Evolutionary conservation across 35 echinoderm and acorn worm genomes (phyloP).

Genomic region (Stichopus chloronotus): DNA sequence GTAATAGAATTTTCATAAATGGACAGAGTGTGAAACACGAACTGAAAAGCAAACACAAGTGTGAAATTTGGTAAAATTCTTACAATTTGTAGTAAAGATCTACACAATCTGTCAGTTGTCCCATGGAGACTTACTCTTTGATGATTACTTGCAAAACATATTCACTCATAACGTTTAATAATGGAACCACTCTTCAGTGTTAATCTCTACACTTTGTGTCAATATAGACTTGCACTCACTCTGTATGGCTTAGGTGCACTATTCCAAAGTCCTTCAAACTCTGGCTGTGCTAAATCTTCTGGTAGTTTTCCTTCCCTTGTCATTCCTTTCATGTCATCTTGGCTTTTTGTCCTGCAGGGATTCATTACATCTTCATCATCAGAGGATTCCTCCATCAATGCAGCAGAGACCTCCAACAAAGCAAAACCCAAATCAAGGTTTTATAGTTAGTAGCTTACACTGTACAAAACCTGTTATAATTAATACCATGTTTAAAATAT

Average conservation of each 20-base stretch:
- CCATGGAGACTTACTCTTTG: too few relatives aligned
- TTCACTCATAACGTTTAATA: too few relatives aligned
- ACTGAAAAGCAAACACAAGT: too few relatives aligned
- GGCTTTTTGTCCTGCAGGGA: conserved; percentile 54
- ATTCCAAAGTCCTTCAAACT: conserved; percentile 97
- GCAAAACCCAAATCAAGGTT: background rate
- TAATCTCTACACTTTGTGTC: too few relatives aligned
- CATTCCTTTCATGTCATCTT: conserved; percentile 56
- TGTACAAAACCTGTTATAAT: background rate
- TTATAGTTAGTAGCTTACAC: background rate
- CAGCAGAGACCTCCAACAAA: conserved; percentile 19
- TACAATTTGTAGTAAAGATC: too few relatives aligned
- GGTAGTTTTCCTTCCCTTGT: conserved; percentile 64
- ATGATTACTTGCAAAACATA: too few relatives aligned
- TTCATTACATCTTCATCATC: conserved; percentile 83
- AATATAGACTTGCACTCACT: conserved; percentile 34
- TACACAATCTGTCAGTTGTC: too few relatives aligned
- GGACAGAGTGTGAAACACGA: too few relatives aligned
- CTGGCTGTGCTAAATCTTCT: conserved; percentile 91
- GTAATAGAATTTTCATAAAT: too few relatives aligned
- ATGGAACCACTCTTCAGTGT: too few relatives aligned
- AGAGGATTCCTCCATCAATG: conserved; percentile 65
- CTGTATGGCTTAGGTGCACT: conserved; percentile 80
- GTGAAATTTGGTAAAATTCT: too few relatives aligned
- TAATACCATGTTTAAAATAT: background rate